Evolutionary conservation across 1,140 invertebrate species (phyloP).

Genomic region (Frieseomelitta varia): DNA sequence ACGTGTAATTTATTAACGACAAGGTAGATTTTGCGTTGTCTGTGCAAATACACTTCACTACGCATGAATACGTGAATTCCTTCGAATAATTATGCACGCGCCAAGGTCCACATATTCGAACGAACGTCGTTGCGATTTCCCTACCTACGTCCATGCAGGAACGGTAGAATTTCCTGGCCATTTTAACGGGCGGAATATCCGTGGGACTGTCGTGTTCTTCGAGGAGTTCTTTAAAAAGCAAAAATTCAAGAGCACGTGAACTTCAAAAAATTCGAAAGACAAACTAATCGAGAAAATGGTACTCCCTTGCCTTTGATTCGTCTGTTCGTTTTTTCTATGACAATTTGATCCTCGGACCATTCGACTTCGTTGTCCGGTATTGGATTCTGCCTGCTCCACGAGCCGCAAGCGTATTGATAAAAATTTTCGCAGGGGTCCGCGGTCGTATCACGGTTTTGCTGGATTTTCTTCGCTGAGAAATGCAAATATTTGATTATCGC

Average conservation of each 20-base stretch:
- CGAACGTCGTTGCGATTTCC: not conserved
- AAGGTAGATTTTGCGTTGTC: not conserved
- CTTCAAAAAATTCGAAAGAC: too few species aligned
- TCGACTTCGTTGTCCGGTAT: slow-evolving; percentile 1
- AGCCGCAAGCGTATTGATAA: slow-evolving; percentile 38
- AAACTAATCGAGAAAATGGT: not conserved
- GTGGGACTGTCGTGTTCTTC: slow-evolving; percentile 33
- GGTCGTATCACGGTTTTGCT: not conserved
- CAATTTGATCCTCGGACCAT: slow-evolving; percentile 21
- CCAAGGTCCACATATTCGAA: not conserved
- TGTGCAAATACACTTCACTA: not conserved
- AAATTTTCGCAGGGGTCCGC: slow-evolving; percentile 46
- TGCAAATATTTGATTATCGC: too few species aligned
- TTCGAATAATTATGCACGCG: slow-evolving; percentile 3
- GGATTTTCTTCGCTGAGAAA: slow-evolving; percentile 7
- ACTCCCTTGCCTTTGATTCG: slow-evolving; percentile 18
- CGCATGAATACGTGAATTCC: not conserved
- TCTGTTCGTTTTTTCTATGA: not conserved
- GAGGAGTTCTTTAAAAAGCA: slow-evolving; percentile 55
- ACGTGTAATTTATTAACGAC: not conserved
- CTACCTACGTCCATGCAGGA: slow-evolving; percentile 66
- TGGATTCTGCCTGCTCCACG: slow-evolving; percentile 20
- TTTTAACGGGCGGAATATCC: slow-evolving; percentile 58
- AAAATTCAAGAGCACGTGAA: not conserved
- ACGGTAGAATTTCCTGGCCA: slow-evolving; percentile 60